Percentiles rank a stretch among this genome's conserved stretches.
Conservation (phyloP, 1,140 invertebrate species). For the Capitella teleta region DNA sequence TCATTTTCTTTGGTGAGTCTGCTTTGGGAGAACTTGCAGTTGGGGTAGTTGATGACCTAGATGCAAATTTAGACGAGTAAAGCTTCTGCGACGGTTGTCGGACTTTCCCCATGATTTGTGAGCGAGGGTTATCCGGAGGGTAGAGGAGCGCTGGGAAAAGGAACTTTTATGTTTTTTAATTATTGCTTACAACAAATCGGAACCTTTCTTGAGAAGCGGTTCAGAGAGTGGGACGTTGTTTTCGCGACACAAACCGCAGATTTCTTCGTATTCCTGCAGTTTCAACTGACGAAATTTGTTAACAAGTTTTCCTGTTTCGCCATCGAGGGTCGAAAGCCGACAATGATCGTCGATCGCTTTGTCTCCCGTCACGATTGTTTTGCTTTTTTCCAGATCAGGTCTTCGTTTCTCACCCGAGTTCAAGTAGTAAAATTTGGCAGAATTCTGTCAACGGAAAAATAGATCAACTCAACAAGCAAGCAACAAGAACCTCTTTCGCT, state of each 20-base stretch:
- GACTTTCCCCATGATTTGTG: constrained; percentile 16
- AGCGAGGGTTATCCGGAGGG: constrained; percentile 25
- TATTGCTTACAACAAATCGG: too few species aligned
- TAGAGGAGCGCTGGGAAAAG: constrained; percentile 25
- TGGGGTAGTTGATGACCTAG: constrained; percentile 11
- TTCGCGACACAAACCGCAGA: constrained; percentile 24
- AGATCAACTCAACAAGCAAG: too few species aligned
- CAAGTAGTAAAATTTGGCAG: too few species aligned
- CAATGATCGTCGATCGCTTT: constrained; percentile 34
- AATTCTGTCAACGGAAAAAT: too few species aligned
- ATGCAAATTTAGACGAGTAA: neutral
- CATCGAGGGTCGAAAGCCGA: constrained; percentile 25
- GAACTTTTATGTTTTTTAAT: too few species aligned
- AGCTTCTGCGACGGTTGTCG: constrained; percentile 15
- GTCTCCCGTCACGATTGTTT: constrained; percentile 30
- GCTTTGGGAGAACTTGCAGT: constrained; percentile 12
- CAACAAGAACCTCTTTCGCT: too few species aligned
- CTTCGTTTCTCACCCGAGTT: too few species aligned
- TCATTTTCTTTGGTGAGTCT: too few species aligned
- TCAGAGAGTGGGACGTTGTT: constrained; percentile 20
- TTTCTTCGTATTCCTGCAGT: constrained; percentile 29
- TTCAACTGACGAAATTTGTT: constrained; percentile 27
- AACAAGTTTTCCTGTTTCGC: constrained; percentile 21
- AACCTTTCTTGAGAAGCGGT: constrained; percentile 29
- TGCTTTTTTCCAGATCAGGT: neutral